These are phyloP conservation scores for Coelopa pilipes DNA, from an alignment of 2,888 invertebrate species.

Conservation along the genomic window DNA sequence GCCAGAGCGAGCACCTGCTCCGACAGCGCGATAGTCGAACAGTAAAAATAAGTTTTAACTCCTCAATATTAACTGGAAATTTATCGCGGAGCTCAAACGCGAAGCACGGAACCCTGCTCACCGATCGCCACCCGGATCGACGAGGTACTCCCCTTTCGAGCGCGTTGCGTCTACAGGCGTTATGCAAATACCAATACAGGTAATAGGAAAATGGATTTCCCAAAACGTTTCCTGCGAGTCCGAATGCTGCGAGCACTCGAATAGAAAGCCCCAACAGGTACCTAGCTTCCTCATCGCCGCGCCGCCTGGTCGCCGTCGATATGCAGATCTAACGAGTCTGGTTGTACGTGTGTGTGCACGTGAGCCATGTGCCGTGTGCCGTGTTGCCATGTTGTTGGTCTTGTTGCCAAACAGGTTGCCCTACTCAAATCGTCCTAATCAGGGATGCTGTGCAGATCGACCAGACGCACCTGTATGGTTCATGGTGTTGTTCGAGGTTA, in stretches of 20 bases:
- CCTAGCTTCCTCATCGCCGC: neutral
- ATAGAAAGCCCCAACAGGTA: neutral
- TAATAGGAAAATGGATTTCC: conserved; percentile 8
- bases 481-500: too few species aligned
- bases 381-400: conserved; percentile 26
- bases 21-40: too few species aligned
- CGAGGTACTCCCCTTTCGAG: too few species aligned
- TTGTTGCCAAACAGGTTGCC: conserved; percentile 22
- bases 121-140: neutral
- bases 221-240: neutral
- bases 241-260: conserved; percentile 1
- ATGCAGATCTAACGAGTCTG: conserved; percentile 25
- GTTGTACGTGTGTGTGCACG: too few species aligned
- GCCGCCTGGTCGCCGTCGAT: neutral
- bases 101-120: too few species aligned
- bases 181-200: neutral
- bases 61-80: too few species aligned
- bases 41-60: too few species aligned
- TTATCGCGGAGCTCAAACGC: too few species aligned
- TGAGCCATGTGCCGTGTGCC: too few species aligned
- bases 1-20: too few species aligned
- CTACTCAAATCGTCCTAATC: conserved; percentile 13
- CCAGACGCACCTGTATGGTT: too few species aligned
- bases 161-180: neutral
- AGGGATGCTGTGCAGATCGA: conserved; percentile 22